Evolutionary conservation across 1,140 invertebrate species (phyloP).

Genomic region (Drosophila tropicalis): DNA sequence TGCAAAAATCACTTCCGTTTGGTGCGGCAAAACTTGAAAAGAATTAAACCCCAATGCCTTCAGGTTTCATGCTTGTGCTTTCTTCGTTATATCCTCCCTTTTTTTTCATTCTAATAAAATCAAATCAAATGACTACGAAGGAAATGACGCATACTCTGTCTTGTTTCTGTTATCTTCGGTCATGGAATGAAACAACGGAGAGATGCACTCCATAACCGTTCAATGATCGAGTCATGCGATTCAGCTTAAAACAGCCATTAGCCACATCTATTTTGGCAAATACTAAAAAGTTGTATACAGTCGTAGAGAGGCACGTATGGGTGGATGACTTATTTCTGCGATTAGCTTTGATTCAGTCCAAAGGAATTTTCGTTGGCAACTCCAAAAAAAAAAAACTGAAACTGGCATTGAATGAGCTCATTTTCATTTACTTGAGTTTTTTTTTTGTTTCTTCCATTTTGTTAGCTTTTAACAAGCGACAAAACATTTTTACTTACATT

Average conservation of each 20-base stretch:
- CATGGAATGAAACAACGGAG: background rate
- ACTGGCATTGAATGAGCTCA: slow-evolving; percentile 24
- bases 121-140: background rate
- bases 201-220: background rate
- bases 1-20: slow-evolving; percentile 48
- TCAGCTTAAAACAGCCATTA: background rate
- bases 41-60: background rate
- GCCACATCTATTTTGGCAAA: slow-evolving; percentile 2
- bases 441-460: slow-evolving; percentile 16
- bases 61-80: background rate
- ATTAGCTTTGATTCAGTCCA: slow-evolving; percentile 9
- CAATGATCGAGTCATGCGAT: background rate
- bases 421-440: slow-evolving; percentile 30
- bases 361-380: slow-evolving; percentile 37
- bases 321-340: background rate
- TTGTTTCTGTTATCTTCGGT: background rate
- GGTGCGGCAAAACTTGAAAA: slow-evolving; percentile 40
- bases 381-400: slow-evolving; percentile 16
- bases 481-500: slow-evolving; percentile 4
- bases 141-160: background rate
- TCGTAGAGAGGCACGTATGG: background rate
- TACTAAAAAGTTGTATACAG: background rate
- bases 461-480: slow-evolving; percentile 1
- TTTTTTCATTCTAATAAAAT: background rate
- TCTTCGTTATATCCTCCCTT: background rate